Evolutionary conservation across 2,797 vertebrate genomes (phyloP).

Genomic region (Balearica regulorum): DNA sequence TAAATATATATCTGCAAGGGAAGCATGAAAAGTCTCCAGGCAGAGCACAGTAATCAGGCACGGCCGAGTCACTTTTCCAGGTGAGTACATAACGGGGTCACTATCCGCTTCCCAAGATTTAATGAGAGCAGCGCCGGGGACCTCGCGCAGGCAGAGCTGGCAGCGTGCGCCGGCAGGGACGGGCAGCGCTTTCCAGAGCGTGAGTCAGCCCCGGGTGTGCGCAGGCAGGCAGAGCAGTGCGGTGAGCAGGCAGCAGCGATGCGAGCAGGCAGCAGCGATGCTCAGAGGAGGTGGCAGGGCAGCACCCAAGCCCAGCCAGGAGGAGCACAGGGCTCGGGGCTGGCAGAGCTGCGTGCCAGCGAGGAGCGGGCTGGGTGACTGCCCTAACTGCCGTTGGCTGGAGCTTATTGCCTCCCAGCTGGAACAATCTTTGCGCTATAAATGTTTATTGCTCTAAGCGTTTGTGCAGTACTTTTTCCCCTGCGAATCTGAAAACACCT

Average conservation of each 20-base stretch:
- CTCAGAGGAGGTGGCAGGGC: not conserved
- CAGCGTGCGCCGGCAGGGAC: not conserved
- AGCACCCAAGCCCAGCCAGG: not conserved
- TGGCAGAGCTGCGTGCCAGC: not conserved
- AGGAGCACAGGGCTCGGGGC: not conserved
- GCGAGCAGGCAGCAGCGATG: accelerated
- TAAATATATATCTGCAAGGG: conserved; percentile 41
- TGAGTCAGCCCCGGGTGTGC: not conserved
- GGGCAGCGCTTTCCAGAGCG: not conserved
- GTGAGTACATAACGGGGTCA: conserved; percentile 12
- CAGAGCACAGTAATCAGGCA: not conserved
- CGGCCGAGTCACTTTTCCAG: not conserved
- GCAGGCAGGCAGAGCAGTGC: not conserved
- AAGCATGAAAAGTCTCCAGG: not conserved
- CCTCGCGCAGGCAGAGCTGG: not conserved
- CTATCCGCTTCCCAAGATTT: not conserved
- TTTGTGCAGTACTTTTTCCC: not conserved
- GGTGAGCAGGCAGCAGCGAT: accelerated
- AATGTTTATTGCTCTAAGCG: accelerated
- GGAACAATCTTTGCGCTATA: accelerated
- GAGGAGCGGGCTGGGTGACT: not conserved
- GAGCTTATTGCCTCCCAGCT: not conserved
- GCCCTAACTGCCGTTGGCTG: not conserved
- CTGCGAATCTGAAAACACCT: not conserved
- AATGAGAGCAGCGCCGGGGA: not conserved